These are phyloP conservation scores for Slavum lentiscoides DNA, from an alignment of 2,888 invertebrate genomes.

Conservation along the genomic window DNA sequence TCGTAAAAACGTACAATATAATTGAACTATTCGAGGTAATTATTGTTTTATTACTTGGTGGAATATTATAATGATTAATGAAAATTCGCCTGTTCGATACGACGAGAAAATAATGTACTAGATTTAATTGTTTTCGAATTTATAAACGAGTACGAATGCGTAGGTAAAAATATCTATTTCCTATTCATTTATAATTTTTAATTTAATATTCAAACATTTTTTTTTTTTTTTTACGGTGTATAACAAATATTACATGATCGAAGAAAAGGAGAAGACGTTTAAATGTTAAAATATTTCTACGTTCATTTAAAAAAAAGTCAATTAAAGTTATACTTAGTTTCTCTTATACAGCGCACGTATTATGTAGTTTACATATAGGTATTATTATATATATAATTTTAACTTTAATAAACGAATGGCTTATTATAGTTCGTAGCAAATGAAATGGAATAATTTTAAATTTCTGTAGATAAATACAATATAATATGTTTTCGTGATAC, in stretches of 20 bases:
- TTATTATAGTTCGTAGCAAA: background rate
- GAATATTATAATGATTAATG: constrained; percentile 16
- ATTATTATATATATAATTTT: too few species aligned
- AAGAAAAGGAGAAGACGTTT: background rate
- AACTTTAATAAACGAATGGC: too few species aligned
- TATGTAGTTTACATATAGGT: too few species aligned
- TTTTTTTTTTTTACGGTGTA: background rate
- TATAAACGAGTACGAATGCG: background rate
- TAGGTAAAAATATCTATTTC: constrained; percentile 12
- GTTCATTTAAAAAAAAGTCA: too few species aligned
- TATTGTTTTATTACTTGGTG: constrained; percentile 42
- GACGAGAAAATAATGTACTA: background rate
- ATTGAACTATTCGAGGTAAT: constrained; percentile 1
- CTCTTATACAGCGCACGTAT: too few species aligned
- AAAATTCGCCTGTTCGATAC: background rate
- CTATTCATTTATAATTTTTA: constrained; percentile 13
- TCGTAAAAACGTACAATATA: constrained; percentile 7
- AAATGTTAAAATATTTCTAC: background rate
- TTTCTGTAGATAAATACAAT: background rate
- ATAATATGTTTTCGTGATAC: background rate
- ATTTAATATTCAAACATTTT: background rate
- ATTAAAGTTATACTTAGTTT: too few species aligned
- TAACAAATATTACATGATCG: background rate
- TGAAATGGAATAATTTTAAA: constrained; percentile 3
- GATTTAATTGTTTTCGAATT: background rate